Base-by-base conservation (phyloP, 1,140 invertebrate genomes). In the Hylaeus volcanicus region DNA sequence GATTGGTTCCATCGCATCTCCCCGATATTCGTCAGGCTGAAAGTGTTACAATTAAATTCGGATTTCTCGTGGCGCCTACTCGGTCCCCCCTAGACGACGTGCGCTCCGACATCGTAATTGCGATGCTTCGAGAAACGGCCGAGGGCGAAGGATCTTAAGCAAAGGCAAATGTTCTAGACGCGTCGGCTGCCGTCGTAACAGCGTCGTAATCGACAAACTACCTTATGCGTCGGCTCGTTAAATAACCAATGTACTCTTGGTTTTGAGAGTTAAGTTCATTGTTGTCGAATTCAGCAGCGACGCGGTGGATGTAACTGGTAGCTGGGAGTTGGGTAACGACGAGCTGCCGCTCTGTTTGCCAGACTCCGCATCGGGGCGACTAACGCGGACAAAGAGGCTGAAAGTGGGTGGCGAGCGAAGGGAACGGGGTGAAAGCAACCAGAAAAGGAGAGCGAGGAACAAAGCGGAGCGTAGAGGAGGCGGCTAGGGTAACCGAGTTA, bases 151-250 rank as follows among this genome's bases (percentile, higher is more conserved):
- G 68, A 82, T 86, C 80, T 79, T 79, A 8, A 64, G 79, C 74
- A 79, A 82, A 85, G 74, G 79, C 73, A 82, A 85, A 86, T 64
- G 65, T 78, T 82, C 72, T 61, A 69, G 14, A 68, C 43, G 51
- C 0, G 6, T 3, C 26, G 12, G 64, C 61, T 48, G 66, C 48
- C 37, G 60, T 80, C 69, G 69, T 74, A 85, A 89, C 82, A 88
- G 86, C 87, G 77, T 68, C 73, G 72, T 89, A 89, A 90, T 90
- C 84, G 88, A 81, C 87, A 89, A 89, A 88, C 86, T 88, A 81
- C 84, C 84, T 88, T 86, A 89, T 81, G 79, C 70, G 81, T 53
- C 69, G 79, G 87, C 84, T 89, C 87, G 80, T 90, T 88, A 89
- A 90, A 89, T 90, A 89, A 89, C 84, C 84, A 84, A 84, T 51